phyloP scores from a whole-genome alignment of 2,888 invertebrate genomes.

The Dusona sp. region DNA sequence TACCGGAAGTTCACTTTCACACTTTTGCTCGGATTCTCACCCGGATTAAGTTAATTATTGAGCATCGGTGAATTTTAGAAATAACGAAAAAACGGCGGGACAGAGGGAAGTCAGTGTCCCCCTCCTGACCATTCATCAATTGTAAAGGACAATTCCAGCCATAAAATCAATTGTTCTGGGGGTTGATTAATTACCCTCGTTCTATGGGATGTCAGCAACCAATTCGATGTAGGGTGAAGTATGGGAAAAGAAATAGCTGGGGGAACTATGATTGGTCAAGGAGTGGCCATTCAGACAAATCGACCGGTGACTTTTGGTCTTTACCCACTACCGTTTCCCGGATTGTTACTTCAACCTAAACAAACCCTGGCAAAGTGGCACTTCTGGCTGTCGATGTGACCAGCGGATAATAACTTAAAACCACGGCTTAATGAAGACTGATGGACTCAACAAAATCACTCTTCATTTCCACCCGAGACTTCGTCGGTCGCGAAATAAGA shows the following conservation, averaged over 20 bases:
- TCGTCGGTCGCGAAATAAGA: constrained; percentile 9
- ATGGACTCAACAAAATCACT: constrained; percentile 71
- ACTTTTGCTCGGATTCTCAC: constrained; percentile 24
- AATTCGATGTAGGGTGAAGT: not conserved
- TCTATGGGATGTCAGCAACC: constrained; percentile 7
- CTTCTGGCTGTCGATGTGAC: constrained; percentile 16
- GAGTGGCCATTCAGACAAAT: not conserved
- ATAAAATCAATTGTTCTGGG: constrained; percentile 20
- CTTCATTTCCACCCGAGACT: constrained; percentile 56
- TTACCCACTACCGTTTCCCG: not conserved
- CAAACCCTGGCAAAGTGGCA: not conserved
- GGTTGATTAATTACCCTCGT: constrained; percentile 10
- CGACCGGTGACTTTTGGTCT: constrained; percentile 1
- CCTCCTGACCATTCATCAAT: not conserved
- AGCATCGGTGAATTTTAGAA: constrained; percentile 8
- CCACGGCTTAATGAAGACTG: constrained; percentile 71
- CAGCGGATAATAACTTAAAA: constrained; percentile 45
- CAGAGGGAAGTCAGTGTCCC: not conserved
- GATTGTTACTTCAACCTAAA: constrained; percentile 7
- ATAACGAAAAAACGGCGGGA: not conserved
- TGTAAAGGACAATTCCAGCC: not conserved
- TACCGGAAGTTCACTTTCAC: constrained; percentile 9
- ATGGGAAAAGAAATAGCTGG: not conserved
- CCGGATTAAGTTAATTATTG: constrained; percentile 43
- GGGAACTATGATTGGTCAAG: constrained; percentile 13